phyloP scores from a whole-genome alignment of 2,888 invertebrate genomes.

The Lapara coniferarum region DNA sequence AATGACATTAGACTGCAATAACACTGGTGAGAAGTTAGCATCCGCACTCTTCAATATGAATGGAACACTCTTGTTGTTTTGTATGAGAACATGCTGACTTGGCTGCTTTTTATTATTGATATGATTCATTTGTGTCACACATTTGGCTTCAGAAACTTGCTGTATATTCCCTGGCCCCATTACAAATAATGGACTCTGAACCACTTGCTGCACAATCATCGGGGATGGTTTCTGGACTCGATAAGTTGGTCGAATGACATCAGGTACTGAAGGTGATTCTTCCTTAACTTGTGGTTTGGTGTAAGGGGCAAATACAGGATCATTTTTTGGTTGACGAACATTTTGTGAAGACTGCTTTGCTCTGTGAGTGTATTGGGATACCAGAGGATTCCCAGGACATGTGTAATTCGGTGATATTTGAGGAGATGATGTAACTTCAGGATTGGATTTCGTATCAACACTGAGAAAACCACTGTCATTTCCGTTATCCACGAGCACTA shows the following conservation, averaged over 20 bases:
- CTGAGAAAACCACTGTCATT: slow-evolving; percentile 59
- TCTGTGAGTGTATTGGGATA: slow-evolving; percentile 68
- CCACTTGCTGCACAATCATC: slow-evolving; percentile 74
- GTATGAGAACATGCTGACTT: slow-evolving; percentile 66
- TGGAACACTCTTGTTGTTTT: slow-evolving; percentile 71
- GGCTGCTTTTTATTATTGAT: slow-evolving; percentile 52
- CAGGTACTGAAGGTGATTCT: slow-evolving; percentile 50
- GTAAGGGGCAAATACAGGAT: slow-evolving; percentile 62
- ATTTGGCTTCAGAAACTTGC: slow-evolving; percentile 59
- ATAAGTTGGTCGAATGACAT: slow-evolving; percentile 56
- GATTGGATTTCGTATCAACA: slow-evolving; percentile 60
- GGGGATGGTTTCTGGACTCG: slow-evolving; percentile 57
- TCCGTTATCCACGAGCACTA: slow-evolving; percentile 58
- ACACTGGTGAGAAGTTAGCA: slow-evolving; percentile 82
- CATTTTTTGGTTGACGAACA: slow-evolving; percentile 55
- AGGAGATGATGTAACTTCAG: slow-evolving; percentile 55
- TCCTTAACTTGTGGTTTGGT: slow-evolving; percentile 43
- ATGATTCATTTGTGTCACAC: slow-evolving; percentile 55
- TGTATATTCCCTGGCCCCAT: slow-evolving; percentile 65
- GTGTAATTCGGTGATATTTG: slow-evolving; percentile 65
- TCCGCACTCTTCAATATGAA: slow-evolving; percentile 73
- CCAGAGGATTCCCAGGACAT: slow-evolving; percentile 66
- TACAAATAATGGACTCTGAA: slow-evolving; percentile 72
- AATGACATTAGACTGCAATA: slow-evolving; percentile 86
- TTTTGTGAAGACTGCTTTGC: slow-evolving; percentile 41